Evolutionary conservation across 2,888 invertebrate genomes (phyloP).

Genomic region (Macrophya alboannulata): DNA sequence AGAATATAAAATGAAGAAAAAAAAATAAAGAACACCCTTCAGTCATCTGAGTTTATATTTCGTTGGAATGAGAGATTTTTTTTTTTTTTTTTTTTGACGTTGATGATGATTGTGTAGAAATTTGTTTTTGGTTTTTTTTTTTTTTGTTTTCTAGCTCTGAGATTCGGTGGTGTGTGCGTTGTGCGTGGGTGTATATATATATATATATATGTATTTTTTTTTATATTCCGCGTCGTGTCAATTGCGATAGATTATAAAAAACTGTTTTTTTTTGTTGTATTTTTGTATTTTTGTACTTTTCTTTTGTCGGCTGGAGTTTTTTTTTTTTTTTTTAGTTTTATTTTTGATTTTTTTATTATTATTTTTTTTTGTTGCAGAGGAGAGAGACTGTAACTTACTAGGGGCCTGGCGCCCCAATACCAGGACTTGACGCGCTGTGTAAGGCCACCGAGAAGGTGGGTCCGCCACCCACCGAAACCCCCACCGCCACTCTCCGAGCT

Average conservation of each 20-base stretch:
- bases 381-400: slow-evolving; percentile 88
- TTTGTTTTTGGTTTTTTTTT: not conserved
- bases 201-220: not conserved
- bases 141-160: not conserved
- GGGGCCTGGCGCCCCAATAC: slow-evolving; percentile 97
- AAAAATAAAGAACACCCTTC: not conserved
- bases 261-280: slow-evolving; percentile 53
- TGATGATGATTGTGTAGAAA: not conserved
- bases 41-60: not conserved
- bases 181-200: slow-evolving; percentile 14
- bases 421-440: slow-evolving; percentile 98
- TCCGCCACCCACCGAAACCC: slow-evolving; percentile 91
- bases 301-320: slow-evolving; percentile 62
- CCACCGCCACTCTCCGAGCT: slow-evolving; percentile 79
- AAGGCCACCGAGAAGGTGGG: slow-evolving; percentile 95
- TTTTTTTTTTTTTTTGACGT: not conserved
- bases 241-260: not conserved
- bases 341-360: slow-evolving; percentile 58
- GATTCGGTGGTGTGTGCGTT: slow-evolving; percentile 44
- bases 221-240: slow-evolving; percentile 40
- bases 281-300: slow-evolving; percentile 56
- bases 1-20: not conserved
- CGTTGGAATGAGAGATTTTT: not conserved
- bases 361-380: too few species aligned
- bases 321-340: slow-evolving; percentile 58